These are phyloP conservation scores for Liasis olivaceus DNA, from an alignment of 2,797 vertebrate genomes.

Conservation along the genomic window DNA sequence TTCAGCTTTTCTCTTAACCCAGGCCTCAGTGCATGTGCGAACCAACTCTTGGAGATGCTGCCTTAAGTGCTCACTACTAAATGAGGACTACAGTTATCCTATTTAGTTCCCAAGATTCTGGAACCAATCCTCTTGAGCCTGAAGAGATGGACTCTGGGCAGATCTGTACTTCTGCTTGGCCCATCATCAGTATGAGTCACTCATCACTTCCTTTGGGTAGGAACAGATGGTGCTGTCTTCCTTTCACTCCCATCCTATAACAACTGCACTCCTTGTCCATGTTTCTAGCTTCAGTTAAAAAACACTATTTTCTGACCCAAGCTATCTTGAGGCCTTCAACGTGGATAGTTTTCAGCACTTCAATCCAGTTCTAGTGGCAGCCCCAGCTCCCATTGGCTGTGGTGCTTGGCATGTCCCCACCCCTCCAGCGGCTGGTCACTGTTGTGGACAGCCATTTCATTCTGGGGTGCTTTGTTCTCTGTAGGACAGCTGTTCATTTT, in stretches of 20 bases:
- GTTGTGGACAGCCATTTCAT: not conserved
- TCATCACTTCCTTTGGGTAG: not conserved
- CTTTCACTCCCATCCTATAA: not conserved
- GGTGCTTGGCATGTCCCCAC: not conserved
- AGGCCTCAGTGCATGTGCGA: not conserved
- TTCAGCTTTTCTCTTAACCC: too few relatives aligned
- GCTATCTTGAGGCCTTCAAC: not conserved
- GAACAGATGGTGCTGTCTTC: not conserved
- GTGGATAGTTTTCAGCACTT: not conserved
- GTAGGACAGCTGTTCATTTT: not conserved
- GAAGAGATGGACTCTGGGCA: not conserved
- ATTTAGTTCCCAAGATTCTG: not conserved
- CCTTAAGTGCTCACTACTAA: not conserved
- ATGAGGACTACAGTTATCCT: not conserved
- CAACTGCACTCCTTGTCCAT: not conserved
- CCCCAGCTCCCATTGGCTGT: not conserved
- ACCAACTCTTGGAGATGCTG: not conserved
- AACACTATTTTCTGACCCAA: not conserved
- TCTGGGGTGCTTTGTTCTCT: not conserved
- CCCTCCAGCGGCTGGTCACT: not conserved
- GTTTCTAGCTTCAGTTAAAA: not conserved
- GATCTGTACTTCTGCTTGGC: not conserved
- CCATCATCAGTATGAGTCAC: not conserved
- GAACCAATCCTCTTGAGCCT: not conserved
- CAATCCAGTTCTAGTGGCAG: not conserved